Evolutionary conservation across 2,888 invertebrate genomes (phyloP), one percentile per base, ranked within the genome.

Genomic region (Cordilura impudica): DNA sequence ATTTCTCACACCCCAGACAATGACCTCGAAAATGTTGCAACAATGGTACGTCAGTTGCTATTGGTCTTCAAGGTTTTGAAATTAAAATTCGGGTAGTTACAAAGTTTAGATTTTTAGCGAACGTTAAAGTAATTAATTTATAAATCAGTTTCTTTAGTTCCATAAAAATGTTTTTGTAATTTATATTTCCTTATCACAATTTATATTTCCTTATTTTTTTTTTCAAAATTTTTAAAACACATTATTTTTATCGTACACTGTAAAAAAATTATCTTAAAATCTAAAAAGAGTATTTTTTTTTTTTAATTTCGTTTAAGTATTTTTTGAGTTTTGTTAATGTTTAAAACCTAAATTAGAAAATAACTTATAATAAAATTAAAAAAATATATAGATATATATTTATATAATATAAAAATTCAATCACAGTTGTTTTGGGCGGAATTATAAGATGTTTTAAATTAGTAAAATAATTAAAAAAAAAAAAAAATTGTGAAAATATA

Each of bases 381-480:
- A 81, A 31, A 79, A 80, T 69, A 73, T 66, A 79, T 82, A 82
- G 74, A 69, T 74, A 75, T 72, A 81, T 72, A 58, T 43, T 58
- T 51, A 43, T 54, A 35, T 49, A 45, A 67, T 72, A 81, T 72
- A 81, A 82, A 81, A 80, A 85, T 85, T 88, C 87, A 87, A 87
- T 87, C 87, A 87, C 87, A 87, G 87, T 87, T 87, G 86, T 88
- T 86, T 79, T 87, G 87, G 87, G 87, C 87, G 87, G 87, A 87
- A 85, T 87, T 87, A 80, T 86, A 82, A 84, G 83, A 77, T 75
- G 67, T 63, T 67, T 65, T 58, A 75, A 58, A 53, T 72, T 53
- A 47, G 29, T 60, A 65, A 56, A 77, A 56, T 10, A 63, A 39
- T n/a, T 14, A 39, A 29, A 67, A 16, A 49, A 72, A 16, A 60